A percentile compares a stretch with the other conserved stretches of the same genome.
phyloP scores from a whole-genome alignment of 2,888 invertebrate genomes.

The Punctoribates punctum region DNA sequence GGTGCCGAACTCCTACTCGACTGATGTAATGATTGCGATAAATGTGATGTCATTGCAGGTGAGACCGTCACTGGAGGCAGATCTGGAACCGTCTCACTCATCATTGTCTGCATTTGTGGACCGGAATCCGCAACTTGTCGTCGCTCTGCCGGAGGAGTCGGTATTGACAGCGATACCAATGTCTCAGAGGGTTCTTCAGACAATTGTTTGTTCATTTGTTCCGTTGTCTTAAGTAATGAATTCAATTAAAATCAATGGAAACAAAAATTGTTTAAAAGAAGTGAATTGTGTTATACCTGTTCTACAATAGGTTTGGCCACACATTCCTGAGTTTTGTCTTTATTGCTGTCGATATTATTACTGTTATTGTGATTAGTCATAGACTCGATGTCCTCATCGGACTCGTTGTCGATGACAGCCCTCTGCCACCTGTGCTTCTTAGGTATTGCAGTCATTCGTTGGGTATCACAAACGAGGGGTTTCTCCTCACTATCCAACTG shows the following conservation, averaged over 20 bases:
- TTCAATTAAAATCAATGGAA: not conserved
- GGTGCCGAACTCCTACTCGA: not conserved
- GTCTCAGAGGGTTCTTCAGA: not conserved
- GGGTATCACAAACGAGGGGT: not conserved
- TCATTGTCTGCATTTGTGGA: not conserved
- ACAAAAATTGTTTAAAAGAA: not conserved
- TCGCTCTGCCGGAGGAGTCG: not conserved
- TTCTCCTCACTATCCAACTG: constrained; percentile 17
- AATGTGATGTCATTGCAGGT: not conserved
- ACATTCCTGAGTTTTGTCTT: constrained; percentile 5
- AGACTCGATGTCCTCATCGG: not conserved
- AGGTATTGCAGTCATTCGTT: constrained; percentile 14
- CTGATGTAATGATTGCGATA: constrained; percentile 9
- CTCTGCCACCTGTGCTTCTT: constrained; percentile 33
- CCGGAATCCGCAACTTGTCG: not conserved
- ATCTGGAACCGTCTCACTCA: too few species aligned
- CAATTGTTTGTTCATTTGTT: constrained; percentile 4
- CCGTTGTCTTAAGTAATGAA: constrained; percentile 9
- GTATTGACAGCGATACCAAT: not conserved
- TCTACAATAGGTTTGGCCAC: not conserved
- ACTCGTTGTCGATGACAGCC: constrained; percentile 26
- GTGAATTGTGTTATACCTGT: constrained; percentile 11
- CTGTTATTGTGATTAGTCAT: constrained; percentile 8
- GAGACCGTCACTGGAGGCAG: too few species aligned
- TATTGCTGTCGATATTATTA: constrained; percentile 23